Conservation (phyloP, 2,113 vertebrate genomes). For the Labeo rohita region DNA sequence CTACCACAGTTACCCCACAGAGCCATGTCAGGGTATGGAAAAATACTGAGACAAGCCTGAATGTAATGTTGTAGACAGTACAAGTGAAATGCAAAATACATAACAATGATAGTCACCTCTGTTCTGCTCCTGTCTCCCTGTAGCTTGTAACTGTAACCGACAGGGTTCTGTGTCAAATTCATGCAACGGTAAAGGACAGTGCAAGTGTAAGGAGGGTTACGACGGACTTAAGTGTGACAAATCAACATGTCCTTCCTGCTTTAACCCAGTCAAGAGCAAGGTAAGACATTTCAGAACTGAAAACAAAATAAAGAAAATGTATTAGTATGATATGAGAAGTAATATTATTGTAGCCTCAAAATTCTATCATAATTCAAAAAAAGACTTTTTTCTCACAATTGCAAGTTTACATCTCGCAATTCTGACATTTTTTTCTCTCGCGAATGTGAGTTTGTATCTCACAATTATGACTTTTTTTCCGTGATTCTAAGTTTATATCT, state of each 20-base stretch:
- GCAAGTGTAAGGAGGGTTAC: slow-evolving; percentile 83
- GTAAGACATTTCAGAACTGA: slow-evolving; percentile 63
- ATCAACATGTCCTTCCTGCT: slow-evolving; percentile 84
- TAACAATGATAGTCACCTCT: not conserved
- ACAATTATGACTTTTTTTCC: no score
- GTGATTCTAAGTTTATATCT: no score
- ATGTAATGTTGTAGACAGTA: not conserved
- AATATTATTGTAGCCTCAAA: not conserved
- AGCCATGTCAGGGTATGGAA: slow-evolving; percentile 82
- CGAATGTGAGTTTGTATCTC: no score
- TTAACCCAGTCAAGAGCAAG: slow-evolving; percentile 81
- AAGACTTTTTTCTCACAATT: no score
- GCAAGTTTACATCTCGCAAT: no score
- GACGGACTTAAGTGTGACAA: slow-evolving; percentile 82
- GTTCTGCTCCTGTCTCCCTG: not conserved
- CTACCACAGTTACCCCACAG: slow-evolving; percentile 69
- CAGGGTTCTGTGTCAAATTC: slow-evolving; percentile 70
- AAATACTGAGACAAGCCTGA: not conserved
- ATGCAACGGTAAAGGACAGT: slow-evolving; percentile 81
- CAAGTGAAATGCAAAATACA: not conserved
- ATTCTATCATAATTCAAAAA: no score
- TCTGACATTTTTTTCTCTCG: no score
- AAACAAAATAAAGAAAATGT: not conserved
- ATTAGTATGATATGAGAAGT: not conserved
- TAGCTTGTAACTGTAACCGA: slow-evolving; percentile 84